Percentiles rank a stretch among this genome's conserved stretches.
Evolutionary conservation across 30 jellyfish, hydroid and myxozoan genomes (phyloP).

Genomic region (Aurelia sp.): DNA sequence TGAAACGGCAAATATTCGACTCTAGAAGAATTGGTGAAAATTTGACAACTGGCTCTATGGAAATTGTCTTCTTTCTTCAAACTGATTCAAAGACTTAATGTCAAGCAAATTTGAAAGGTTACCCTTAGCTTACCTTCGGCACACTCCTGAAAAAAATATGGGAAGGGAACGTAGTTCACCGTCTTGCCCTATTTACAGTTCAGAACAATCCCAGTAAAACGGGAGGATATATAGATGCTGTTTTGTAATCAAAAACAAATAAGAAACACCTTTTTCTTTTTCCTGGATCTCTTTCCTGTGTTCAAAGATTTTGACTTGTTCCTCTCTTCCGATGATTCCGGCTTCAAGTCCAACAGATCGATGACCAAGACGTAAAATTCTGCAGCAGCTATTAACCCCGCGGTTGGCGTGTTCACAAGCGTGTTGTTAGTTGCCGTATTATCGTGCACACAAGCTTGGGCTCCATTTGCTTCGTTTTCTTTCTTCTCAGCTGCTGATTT

Average conservation of each 20-base stretch:
- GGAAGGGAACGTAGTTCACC: too few relatives aligned
- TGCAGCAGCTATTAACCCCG: constrained; percentile 74
- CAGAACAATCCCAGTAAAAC: too few relatives aligned
- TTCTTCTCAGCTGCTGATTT: constrained; percentile 43
- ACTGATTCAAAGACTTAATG: too few relatives aligned
- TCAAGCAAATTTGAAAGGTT: too few relatives aligned
- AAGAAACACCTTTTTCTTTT: not conserved
- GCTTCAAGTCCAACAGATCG: constrained; percentile 28
- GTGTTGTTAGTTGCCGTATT: not conserved
- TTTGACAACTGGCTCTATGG: too few relatives aligned
- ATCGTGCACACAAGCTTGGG: not conserved
- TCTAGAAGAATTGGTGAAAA: too few relatives aligned
- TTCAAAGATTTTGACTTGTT: not conserved
- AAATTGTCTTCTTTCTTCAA: too few relatives aligned
- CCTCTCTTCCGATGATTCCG: not conserved
- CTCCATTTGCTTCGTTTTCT: not conserved
- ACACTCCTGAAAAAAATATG: too few relatives aligned
- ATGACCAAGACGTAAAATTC: constrained; percentile 76
- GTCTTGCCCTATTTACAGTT: too few relatives aligned
- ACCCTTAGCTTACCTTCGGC: too few relatives aligned
- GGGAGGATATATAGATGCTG: too few relatives aligned
- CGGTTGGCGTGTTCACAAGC: not conserved
- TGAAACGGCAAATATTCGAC: too few relatives aligned
- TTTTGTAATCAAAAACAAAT: not conserved
- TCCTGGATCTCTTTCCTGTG: constrained; percentile 7